Evolutionary conservation across 2,888 invertebrate genomes (phyloP).

Genomic region (Dasypolia templi): DNA sequence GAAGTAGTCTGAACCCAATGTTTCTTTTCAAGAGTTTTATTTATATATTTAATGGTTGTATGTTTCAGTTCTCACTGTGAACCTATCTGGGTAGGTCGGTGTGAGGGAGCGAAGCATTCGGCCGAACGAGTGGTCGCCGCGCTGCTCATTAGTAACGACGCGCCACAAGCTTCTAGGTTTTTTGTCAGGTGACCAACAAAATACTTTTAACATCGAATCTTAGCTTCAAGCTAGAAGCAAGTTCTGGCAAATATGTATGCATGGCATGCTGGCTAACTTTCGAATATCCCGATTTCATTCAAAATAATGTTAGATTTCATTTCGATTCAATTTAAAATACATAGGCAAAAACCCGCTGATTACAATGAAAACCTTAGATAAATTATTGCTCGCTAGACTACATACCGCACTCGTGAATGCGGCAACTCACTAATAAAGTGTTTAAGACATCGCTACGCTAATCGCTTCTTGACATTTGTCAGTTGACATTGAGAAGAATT

Average conservation of each 20-base stretch:
- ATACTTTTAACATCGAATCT: no score
- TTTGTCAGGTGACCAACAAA: conserved; percentile 72
- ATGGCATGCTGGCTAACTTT: not conserved
- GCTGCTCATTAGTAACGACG: conserved; percentile 69
- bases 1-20: not conserved
- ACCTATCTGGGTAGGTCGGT: conserved; percentile 82
- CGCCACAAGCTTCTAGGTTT: conserved; percentile 60
- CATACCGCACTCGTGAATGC: no score
- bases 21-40: no score
- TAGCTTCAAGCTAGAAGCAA: not conserved
- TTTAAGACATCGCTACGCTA: no score
- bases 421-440: no score
- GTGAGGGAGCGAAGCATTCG: conserved; percentile 69
- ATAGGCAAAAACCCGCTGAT: not conserved
- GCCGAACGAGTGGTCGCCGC: conserved; percentile 75
- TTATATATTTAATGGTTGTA: not conserved
- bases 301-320: not conserved
- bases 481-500: no score
- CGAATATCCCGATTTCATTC: not conserved
- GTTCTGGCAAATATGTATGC: no score
- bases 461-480: no score
- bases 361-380: no score
- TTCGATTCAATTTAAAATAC: not conserved
- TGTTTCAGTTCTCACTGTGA: conserved; percentile 78
- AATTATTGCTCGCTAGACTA: no score